Evolutionary conservation across 2,888 invertebrate genomes (phyloP), one percentile per base, ranked within the genome.

Genomic region (Stenchaetothrips biformis): DNA sequence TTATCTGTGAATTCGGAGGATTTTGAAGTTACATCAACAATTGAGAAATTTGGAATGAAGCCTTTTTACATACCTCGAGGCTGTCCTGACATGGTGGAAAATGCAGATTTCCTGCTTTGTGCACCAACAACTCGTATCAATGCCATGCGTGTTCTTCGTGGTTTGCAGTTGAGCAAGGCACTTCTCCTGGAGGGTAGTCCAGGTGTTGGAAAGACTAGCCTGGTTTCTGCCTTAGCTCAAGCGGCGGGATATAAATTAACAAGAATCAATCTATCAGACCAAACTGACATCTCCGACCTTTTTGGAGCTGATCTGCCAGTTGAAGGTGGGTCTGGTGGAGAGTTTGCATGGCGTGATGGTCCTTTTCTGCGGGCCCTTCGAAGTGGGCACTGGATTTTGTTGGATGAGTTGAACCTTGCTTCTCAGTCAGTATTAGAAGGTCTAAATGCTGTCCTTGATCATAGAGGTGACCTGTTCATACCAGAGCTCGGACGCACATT

Each of bases 341-440:
- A 94, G 83, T 99, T 99, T 88, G 92, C 92, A 2, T 99, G 99
- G 95, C 91, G 95, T 84, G 98, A 99, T 88, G 99, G 99, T 0
- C 98, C 98, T 0, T 91, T 99, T 82, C 88, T 99, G 74, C 93
- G 92, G 81, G 99, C 99, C 0, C 89, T 99, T 37, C 96, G 96
- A 88, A 91, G 93, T 79, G 95, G 97, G 16, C 92, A 97, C 84
- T 99, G 99, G 99, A 94, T 99, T 83, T 89, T 99, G 27, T 88
- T 99, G 48, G 99, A 99, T 86, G 99, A 99, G 89, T 89, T 99
- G 83, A 99, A 99, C 89, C 89, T 99, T 82, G 99, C 99, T 0
- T 98, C 99, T 0, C 99, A 99, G 86, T 96, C 98, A 0, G 99
- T 99, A 0, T 88, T 99, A 18, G 99, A 99, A 89, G 99, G 99